A percentile compares a stretch with the other conserved stretches of the same genome.
Evolutionary conservation across 2,888 invertebrate species (phyloP).

Genomic region (Drosophila anomalipes): DNA sequence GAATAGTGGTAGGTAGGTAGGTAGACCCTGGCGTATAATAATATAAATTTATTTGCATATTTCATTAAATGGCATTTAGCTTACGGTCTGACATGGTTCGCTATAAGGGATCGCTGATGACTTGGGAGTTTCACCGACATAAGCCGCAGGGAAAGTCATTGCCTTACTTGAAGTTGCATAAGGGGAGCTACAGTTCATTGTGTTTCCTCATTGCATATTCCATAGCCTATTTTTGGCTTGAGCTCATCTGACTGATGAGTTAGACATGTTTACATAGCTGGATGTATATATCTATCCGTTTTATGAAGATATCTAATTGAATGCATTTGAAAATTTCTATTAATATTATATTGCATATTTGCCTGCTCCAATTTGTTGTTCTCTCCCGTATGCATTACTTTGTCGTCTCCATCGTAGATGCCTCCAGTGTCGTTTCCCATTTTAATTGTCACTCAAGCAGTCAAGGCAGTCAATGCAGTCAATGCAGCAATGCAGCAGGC

Average conservation of each 20-base stretch:
- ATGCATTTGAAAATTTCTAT: background rate
- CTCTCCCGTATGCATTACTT: background rate
- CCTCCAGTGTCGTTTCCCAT: conserved; percentile 12
- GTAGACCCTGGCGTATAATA: conserved; percentile 63
- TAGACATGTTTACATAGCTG: background rate
- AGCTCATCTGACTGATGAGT: background rate
- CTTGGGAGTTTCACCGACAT: conserved; percentile 10
- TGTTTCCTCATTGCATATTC: conserved; percentile 5
- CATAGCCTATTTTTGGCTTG: background rate
- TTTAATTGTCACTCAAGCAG: conserved; percentile 53
- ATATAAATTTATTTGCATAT: conserved; percentile 72
- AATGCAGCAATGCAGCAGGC: conserved; percentile 24
- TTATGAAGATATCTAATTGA: background rate
- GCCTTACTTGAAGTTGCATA: background rate
- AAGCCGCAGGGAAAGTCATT: conserved; percentile 4
- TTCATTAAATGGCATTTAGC: conserved; percentile 59
- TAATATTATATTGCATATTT: background rate
- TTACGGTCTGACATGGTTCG: conserved; percentile 24
- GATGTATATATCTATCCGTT: background rate
- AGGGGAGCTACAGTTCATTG: background rate
- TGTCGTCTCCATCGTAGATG: background rate
- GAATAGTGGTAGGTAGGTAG: conserved; percentile 22
- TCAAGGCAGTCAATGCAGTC: conserved; percentile 29
- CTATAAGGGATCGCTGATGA: conserved; percentile 20
- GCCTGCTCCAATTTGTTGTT: background rate